Base-by-base conservation (phyloP, 2,113 vertebrate genomes). In the Synchiropus splendidus region DNA sequence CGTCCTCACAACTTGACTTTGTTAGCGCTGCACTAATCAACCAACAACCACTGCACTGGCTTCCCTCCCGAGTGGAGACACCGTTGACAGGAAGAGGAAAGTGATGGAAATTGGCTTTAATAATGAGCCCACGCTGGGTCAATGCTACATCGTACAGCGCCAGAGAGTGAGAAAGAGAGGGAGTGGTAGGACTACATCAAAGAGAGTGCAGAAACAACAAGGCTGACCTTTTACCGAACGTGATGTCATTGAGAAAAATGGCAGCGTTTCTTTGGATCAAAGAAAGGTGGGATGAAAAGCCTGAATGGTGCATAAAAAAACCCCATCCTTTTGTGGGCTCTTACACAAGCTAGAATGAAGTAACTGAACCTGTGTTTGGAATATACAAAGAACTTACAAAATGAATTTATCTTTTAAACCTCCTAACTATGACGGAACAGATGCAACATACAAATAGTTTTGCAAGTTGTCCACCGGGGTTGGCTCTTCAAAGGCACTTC, bases 31-130 rank as follows among this genome's bases (percentile, higher is more conserved):
- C 54, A 13, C 64, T 75, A 75, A 77, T 75, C 71, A 70, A 75
- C 61, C 27, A 9, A 48, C 10, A 32, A 16, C 74, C 56, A 66
- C 72, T 74, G 74, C 57, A 63, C 57, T 60, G 54, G 36, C 32
- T 49, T 64, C 36, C 42, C 46, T 44, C 36, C 31, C 45, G 10
- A 1, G 51, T 4, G 12, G 33, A 54, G 54, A 48, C 32, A 1
- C 54, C 31, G 46, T 50, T 69, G 70, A 72, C 64, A 70, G 8
- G 45, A 36, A 38, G 31, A 42, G 10, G 36, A 16, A 45, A 45
- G 37, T 62, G 64, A 75, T 57, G 60, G 55, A 68, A 71, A 78
- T 65, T 73, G 68, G 58, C 46, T 60, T 58, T 74, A 75, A 80
- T 78, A 62, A 64, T 45, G 45, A 16, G 53, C 31, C 8, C 13